A percentile compares a stretch with the other conserved stretches of the same genome.
Conservation (phyloP, 1,140 invertebrate genomes). For the Pseudomyrmex gracilis region DNA sequence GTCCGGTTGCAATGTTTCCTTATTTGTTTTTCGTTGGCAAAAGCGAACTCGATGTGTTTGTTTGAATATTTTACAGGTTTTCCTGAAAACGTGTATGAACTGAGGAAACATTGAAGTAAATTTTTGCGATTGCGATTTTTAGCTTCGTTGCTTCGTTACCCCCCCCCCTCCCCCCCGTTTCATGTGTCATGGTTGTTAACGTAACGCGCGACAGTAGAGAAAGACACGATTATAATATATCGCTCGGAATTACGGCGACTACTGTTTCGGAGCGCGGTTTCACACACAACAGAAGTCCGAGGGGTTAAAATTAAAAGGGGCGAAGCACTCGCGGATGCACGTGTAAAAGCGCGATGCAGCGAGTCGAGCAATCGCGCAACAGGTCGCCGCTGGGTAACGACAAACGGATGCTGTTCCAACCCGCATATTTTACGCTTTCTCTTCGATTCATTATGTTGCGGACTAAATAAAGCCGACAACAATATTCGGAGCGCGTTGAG, state of each 20-base stretch:
- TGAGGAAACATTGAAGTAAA: not conserved
- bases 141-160: not conserved
- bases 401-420: slow-evolving; percentile 60
- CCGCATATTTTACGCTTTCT: slow-evolving; percentile 50
- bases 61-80: not conserved
- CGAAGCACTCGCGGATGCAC: slow-evolving; percentile 36
- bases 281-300: not conserved
- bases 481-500: not conserved
- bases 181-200: not conserved
- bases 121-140: not conserved
- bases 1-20: slow-evolving; percentile 20
- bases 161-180: no score
- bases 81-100: no score
- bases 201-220: not conserved
- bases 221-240: not conserved
- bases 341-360: slow-evolving; percentile 54
- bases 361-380: slow-evolving; percentile 76
- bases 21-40: no score
- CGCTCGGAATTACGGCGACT: not conserved
- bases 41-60: not conserved
- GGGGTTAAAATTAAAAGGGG: slow-evolving; percentile 42
- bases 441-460: slow-evolving; percentile 14
- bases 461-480: not conserved
- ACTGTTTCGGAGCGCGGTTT: not conserved
- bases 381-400: slow-evolving; percentile 79